phyloP scores from a whole-genome alignment of 2,113 vertebrate genomes.

The Tragulus kanchil region DNA sequence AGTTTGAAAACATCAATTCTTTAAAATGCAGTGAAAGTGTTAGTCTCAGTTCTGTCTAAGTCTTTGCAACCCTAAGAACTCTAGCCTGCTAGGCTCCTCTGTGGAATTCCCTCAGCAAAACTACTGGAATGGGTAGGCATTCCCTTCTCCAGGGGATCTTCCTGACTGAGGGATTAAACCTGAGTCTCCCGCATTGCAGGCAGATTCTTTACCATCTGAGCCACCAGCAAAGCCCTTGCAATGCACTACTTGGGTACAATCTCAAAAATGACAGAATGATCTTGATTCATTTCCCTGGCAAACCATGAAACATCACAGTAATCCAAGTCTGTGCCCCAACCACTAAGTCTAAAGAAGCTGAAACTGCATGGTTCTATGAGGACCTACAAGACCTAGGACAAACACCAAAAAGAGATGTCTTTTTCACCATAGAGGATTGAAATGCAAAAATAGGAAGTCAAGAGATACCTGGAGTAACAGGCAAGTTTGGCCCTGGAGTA shows the following conservation, averaged over 20 bases:
- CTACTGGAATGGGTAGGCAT: background rate
- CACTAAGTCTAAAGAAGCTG: background rate
- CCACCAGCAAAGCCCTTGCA: background rate
- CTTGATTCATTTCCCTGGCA: background rate
- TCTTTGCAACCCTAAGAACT: background rate
- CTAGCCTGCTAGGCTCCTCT: background rate
- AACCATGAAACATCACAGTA: background rate
- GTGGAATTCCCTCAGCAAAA: background rate
- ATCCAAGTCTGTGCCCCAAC: background rate
- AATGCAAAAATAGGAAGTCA: background rate
- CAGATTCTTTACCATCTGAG: background rate
- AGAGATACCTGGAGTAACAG: background rate
- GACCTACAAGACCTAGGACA: background rate
- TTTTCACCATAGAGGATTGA: background rate
- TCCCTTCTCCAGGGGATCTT: background rate
- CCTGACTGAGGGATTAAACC: background rate
- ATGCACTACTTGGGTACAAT: background rate
- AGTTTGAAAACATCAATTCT: background rate
- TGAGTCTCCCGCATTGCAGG: background rate
- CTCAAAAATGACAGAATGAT: background rate
- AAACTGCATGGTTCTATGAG: background rate
- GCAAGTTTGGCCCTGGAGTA: background rate
- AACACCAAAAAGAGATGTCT: background rate
- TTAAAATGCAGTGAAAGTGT: background rate
- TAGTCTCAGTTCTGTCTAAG: background rate